Conservation (phyloP, 1,140 invertebrate species). For the Neotoxoptera formosana region DNA sequence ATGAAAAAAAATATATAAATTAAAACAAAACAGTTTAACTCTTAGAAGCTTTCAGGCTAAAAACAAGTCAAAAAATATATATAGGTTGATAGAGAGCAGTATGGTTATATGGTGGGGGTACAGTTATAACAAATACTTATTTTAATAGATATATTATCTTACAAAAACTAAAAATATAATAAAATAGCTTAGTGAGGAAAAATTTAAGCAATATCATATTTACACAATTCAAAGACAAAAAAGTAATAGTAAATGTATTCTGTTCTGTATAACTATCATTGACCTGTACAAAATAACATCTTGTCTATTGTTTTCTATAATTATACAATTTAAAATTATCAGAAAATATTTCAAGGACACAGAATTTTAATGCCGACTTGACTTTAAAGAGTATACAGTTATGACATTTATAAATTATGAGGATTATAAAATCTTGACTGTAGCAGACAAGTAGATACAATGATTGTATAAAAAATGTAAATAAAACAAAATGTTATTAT, state of each 20-base stretch:
- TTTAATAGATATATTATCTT: constrained; percentile 34
- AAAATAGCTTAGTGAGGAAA: constrained; percentile 15
- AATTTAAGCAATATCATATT: background rate
- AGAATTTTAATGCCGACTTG: background rate
- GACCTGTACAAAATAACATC: background rate
- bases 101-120: background rate
- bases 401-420: background rate
- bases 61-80: constrained; percentile 18
- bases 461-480: background rate
- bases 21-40: constrained; percentile 40
- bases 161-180: constrained; percentile 11
- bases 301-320: background rate
- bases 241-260: background rate
- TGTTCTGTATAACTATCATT: background rate
- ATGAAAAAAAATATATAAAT: constrained; percentile 23
- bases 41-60: constrained; percentile 2
- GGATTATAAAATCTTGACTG: background rate
- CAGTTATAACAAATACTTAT: constrained; percentile 35
- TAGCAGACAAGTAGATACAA: background rate
- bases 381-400: background rate
- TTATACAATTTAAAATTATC: background rate
- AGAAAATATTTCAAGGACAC: background rate
- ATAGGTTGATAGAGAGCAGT: constrained; percentile 25
- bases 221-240: background rate
- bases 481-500: constrained; percentile 18